A percentile compares a stretch with the other conserved stretches of the same genome.
Evolutionary conservation across 2,888 invertebrate species (phyloP).

Genomic region (Isotomurus palustris): DNA sequence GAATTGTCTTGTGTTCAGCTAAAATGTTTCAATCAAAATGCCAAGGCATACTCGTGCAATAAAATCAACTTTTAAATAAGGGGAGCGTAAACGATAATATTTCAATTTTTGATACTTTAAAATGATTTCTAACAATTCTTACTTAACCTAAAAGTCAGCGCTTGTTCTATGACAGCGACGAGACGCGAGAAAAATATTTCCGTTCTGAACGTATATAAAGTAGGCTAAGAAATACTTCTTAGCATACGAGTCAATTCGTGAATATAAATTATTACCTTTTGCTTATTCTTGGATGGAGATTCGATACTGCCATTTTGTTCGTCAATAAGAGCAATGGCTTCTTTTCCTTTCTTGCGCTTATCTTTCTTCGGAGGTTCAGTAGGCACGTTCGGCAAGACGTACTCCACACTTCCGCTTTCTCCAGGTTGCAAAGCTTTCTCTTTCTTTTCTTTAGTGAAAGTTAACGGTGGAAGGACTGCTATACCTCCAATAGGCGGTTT

Average conservation of each 20-base stretch:
- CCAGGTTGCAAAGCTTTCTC: conserved; percentile 39
- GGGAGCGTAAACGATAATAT: no score
- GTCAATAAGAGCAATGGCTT: conserved; percentile 45
- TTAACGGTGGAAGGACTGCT: conserved; percentile 67
- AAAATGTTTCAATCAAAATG: no score
- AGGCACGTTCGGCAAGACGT: no score
- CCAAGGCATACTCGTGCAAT: no score
- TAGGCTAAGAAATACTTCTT: background rate
- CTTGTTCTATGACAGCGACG: no score
- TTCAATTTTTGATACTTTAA: no score
- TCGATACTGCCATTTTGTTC: conserved; percentile 33
- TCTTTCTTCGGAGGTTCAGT: conserved; percentile 48
- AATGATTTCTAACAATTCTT: no score
- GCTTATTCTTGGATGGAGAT: conserved; percentile 43
- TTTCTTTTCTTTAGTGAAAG: conserved; percentile 55
- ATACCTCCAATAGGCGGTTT: conserved; percentile 79
- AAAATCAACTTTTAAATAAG: no score
- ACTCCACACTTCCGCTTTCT: conserved; percentile 18
- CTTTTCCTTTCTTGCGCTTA: conserved; percentile 52
- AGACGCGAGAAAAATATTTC: no score
- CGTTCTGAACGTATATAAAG: no score
- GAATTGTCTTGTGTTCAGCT: no score
- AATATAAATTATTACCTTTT: conserved; percentile 14
- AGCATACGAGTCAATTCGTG: background rate
- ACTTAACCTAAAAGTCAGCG: no score